phyloP scores from a whole-genome alignment of 2,797 vertebrate species.

The Scomberomorus guttatus region DNA sequence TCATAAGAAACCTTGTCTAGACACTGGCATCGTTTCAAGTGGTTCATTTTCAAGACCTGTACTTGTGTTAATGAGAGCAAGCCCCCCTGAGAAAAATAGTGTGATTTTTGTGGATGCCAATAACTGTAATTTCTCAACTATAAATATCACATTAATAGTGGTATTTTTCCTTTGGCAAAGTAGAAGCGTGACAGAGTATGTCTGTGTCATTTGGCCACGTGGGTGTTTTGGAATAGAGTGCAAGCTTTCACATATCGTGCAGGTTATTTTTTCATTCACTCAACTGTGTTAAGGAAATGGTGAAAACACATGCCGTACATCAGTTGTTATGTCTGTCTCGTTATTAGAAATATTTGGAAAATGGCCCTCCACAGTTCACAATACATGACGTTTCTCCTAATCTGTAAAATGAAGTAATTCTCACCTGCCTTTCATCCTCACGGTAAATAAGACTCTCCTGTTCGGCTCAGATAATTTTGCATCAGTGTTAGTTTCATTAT shows the following conservation, averaged over 20 bases:
- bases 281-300: conserved; percentile 56
- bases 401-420: conserved; percentile 38
- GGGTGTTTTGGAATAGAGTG: conserved; percentile 64
- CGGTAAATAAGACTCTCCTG: conserved; percentile 18
- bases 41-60: conserved; percentile 61
- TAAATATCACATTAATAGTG: conserved; percentile 65
- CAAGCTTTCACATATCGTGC: conserved; percentile 51
- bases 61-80: conserved; percentile 58
- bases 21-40: conserved; percentile 52
- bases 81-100: conserved; percentile 44
- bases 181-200: conserved; percentile 55
- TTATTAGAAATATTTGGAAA: conserved; percentile 34
- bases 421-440: conserved; percentile 10
- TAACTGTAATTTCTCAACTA: conserved; percentile 59
- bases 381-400: conserved; percentile 23
- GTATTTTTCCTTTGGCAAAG: conserved; percentile 69
- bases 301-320: conserved; percentile 50
- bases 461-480: conserved; percentile 15
- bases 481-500: conserved; percentile 6
- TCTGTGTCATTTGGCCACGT: conserved; percentile 68
- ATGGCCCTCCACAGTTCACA: conserved; percentile 13
- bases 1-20: conserved; percentile 19
- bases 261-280: conserved; percentile 66
- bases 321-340: conserved; percentile 32
- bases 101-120: conserved; percentile 56